Base-by-base conservation (phyloP, 1,140 invertebrate genomes). In the Drusus annulatus region DNA sequence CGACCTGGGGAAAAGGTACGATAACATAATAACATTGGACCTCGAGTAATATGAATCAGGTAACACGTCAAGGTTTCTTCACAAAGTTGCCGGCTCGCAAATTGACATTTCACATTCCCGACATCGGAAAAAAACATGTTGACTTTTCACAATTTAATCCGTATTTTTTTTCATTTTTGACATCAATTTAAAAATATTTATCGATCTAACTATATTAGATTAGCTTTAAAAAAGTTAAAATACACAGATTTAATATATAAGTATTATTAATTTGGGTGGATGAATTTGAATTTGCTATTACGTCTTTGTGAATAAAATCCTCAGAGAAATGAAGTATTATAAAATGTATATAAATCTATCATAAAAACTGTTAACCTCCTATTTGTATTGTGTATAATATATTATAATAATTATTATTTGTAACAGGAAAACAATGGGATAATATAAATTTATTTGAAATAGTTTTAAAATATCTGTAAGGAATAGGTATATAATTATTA, bases 31-130 rank as follows among this genome's bases (percentile, higher is more conserved):
- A 82, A 80, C 68, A 82, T 82, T 82, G 81, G 81, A 82, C 81
- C 81, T 82, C 81, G 28, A 74, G 78, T 80, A 80, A 77, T 74
- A 81, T 81, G 78, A 80, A 77, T 82, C 81, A 82, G 81, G 81
- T 82, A 82, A 82, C 81, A 75, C 76, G 36, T 80, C 74, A 69
- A 81, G 68, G 62, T 79, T 60, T 79, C 73, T 76, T 76, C 58
- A 79, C 60, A 79, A 82, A 73, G 58, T 65, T 52, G 76, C 62
- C 21, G 58, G n/a, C n/a, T n/a, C n/a, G n/a, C n/a, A n/a, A n/a
- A n/a, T n/a, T n/a, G n/a, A n/a, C n/a, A n/a, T n/a, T n/a, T n/a
- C 71, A 36, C 13, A 52, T 71, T 15, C 45, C 50, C 36, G n/a
- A 60, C 77, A 31, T 36, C 58, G 52, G 19, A 58, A 71, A 71